Conservation (phyloP, 1,140 invertebrate genomes). For the Euwallacea fornicatus region DNA sequence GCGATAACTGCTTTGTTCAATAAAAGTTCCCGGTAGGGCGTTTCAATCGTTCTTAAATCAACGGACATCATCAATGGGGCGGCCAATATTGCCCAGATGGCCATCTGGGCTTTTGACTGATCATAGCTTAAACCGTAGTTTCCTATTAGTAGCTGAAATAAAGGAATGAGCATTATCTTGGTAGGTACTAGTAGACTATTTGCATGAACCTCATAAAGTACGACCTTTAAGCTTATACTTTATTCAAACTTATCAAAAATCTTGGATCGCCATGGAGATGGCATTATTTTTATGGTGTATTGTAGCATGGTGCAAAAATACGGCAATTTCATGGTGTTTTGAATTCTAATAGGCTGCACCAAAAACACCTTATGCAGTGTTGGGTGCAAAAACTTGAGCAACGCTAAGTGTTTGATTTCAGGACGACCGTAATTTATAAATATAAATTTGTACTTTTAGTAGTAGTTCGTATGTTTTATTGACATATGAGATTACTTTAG, state of each 20-base stretch:
- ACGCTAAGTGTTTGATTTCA: too few species aligned
- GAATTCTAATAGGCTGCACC: too few species aligned
- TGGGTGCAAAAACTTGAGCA: too few species aligned
- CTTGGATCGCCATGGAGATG: too few species aligned
- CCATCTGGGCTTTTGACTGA: slow-evolving; percentile 85
- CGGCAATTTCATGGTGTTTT: too few species aligned
- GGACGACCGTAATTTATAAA: too few species aligned
- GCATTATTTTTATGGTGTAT: too few species aligned
- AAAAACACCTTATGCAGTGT: too few species aligned
- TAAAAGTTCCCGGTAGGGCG: slow-evolving; percentile 75
- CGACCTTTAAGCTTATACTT: background rate
- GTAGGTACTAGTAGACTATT: background rate
- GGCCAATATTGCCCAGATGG: slow-evolving; percentile 86
- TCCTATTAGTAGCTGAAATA: slow-evolving; percentile 74
- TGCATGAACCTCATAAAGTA: background rate
- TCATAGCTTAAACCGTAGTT: slow-evolving; percentile 84
- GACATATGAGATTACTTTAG: too few species aligned
- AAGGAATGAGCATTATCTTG: background rate
- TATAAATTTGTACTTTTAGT: too few species aligned
- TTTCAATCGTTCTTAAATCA: slow-evolving; percentile 73
- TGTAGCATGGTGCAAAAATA: too few species aligned
- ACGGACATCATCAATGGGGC: slow-evolving; percentile 88
- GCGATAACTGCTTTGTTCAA: slow-evolving; percentile 75
- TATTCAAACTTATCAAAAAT: background rate
- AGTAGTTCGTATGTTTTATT: too few species aligned